A percentile compares a stretch with the other conserved stretches of the same genome.
phyloP scores from a whole-genome alignment of 2,888 invertebrate species.

The Zelleria hepariella region DNA sequence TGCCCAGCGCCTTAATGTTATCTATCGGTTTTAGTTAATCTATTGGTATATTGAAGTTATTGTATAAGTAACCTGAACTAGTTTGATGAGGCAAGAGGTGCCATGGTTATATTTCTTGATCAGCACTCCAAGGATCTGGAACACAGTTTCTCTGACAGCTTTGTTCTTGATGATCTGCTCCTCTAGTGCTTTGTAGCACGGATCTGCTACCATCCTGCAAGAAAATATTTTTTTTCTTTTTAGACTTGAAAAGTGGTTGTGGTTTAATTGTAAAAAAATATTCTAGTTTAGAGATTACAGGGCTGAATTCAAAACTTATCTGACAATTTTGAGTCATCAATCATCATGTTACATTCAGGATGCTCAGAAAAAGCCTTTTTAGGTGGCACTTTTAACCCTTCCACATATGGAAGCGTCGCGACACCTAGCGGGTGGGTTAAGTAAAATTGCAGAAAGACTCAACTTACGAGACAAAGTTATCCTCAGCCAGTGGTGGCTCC shows the following conservation, averaged over 20 bases:
- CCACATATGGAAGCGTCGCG: too few species aligned
- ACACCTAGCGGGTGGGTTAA: too few species aligned
- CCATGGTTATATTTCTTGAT: conserved; percentile 89
- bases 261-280: neutral
- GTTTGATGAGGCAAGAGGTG: conserved; percentile 79
- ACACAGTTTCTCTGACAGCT: conserved; percentile 76
- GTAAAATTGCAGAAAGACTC: too few species aligned
- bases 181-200: conserved; percentile 81
- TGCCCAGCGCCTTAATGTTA: too few species aligned
- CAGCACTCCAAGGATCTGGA: conserved; percentile 84
- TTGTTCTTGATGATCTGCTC: conserved; percentile 75
- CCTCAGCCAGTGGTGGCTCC: conserved; percentile 87
- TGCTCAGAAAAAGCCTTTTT: too few species aligned
- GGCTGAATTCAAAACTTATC: neutral
- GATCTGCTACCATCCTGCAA: conserved; percentile 78
- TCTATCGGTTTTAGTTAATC: too few species aligned
- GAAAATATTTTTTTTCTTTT: neutral
- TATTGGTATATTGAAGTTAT: too few species aligned
- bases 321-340: too few species aligned
- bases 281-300: neutral
- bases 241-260: too few species aligned
- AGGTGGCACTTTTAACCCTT: too few species aligned
- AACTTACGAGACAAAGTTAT: conserved; percentile 87
- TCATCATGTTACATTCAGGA: too few species aligned
- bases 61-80: conserved; percentile 71